Percentiles rank a stretch among this genome's conserved stretches.
Conservation (phyloP, 2,113 vertebrate genomes). For the Crotalus tigris region DNA sequence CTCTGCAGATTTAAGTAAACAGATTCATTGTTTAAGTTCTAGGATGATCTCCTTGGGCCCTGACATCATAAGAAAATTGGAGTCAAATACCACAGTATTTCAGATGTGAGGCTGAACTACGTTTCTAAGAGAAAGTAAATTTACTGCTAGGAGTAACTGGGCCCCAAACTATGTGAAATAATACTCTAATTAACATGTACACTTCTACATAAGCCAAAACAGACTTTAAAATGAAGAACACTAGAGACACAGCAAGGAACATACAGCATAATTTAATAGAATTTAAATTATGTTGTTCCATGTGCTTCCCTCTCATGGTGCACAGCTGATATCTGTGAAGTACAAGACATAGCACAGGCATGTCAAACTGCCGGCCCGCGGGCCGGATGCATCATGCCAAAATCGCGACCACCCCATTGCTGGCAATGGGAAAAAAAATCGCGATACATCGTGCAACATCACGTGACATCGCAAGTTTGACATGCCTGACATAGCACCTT, state of each 20-base stretch:
- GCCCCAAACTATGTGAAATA: neutral
- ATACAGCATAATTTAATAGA: neutral
- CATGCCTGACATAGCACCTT: neutral
- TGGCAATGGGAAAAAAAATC: too few relatives aligned
- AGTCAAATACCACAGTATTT: neutral
- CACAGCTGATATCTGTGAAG: neutral
- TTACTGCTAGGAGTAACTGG: neutral
- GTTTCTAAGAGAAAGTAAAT: neutral
- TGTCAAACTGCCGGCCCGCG: too few relatives aligned
- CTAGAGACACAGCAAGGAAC: neutral
- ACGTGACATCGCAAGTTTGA: too few relatives aligned
- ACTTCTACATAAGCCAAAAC: neutral
- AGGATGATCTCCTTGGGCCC: neutral
- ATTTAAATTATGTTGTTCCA: neutral
- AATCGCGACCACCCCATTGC: too few relatives aligned
- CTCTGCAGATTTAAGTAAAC: neutral
- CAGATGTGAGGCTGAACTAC: neutral
- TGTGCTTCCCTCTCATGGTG: neutral
- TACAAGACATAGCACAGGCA: neutral
- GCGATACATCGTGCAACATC: too few relatives aligned
- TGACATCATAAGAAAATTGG: neutral
- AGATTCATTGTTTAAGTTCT: neutral
- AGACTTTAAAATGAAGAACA: neutral
- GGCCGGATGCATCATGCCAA: too few relatives aligned
- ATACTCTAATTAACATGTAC: neutral